Evolutionary conservation across 2,888 invertebrate genomes (phyloP).

Genomic region (Pristionchus exspectatus): DNA sequence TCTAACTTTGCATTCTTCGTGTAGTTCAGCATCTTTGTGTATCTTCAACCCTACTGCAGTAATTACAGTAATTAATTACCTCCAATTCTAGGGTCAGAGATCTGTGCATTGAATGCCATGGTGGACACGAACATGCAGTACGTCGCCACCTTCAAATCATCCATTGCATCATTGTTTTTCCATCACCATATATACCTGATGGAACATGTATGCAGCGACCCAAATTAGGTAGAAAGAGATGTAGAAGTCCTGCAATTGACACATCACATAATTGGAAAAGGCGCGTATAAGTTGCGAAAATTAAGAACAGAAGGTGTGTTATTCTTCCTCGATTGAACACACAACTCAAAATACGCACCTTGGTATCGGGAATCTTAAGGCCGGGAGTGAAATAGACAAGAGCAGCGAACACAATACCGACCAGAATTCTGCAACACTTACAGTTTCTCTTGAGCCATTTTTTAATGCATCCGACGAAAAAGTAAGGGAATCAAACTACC

Average conservation of each 20-base stretch:
- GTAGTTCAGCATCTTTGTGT: not conserved
- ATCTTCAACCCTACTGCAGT: not conserved
- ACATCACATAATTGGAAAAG: not conserved
- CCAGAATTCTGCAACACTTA: constrained; percentile 84
- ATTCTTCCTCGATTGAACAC: no score
- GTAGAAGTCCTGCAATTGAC: constrained; percentile 53
- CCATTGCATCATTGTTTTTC: not conserved
- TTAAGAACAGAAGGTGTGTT: no score
- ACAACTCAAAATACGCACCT: constrained; percentile 3
- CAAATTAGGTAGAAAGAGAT: constrained; percentile 86
- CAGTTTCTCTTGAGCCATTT: not conserved
- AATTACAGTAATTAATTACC: constrained; percentile 54
- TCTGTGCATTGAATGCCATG: constrained; percentile 97
- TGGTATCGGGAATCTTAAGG: constrained; percentile 84
- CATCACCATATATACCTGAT: constrained; percentile 86
- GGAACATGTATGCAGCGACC: constrained; percentile 88
- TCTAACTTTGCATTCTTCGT: no score
- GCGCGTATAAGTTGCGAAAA: not conserved
- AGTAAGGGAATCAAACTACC: not conserved
- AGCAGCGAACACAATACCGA: constrained; percentile 89
- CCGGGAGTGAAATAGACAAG: constrained; percentile 91
- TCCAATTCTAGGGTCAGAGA: constrained; percentile 96
- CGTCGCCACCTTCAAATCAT: constrained; percentile 86
- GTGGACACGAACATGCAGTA: constrained; percentile 97
- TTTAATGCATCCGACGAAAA: not conserved